Evolutionary conservation across 2,797 vertebrate species (phyloP).

Genomic region (Sitta carolinensis): DNA sequence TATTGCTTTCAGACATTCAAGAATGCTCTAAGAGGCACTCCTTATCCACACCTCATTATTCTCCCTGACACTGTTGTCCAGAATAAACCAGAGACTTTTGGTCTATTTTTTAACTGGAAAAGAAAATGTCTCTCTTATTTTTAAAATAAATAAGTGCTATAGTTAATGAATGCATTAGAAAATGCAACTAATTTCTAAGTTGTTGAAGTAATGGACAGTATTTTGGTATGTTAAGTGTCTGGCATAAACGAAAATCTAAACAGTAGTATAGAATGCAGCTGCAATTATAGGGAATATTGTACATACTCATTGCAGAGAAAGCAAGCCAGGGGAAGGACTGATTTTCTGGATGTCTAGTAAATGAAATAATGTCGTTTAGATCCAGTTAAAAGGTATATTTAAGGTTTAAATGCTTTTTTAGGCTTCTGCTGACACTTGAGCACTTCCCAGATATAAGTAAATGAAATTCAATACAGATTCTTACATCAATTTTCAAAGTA

Average conservation of each 20-base stretch:
- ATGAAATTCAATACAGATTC: not conserved
- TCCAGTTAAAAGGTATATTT: not conserved
- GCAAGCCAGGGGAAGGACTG: not conserved
- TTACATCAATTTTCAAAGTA: not conserved
- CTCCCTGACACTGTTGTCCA: not conserved
- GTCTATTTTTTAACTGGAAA: not conserved
- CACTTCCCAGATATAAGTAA: not conserved
- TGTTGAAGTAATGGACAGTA: not conserved
- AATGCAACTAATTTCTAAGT: not conserved
- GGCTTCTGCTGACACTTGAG: not conserved
- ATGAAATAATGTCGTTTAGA: not conserved
- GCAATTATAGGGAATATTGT: not conserved
- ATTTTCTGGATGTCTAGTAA: not conserved
- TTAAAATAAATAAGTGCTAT: not conserved
- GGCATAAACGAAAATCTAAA: not conserved
- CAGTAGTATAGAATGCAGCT: not conserved
- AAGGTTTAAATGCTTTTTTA: slow-evolving; percentile 1
- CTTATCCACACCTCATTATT: not conserved
- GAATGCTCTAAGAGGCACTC: not conserved
- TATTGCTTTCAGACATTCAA: not conserved
- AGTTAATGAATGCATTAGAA: not conserved
- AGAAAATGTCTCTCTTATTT: not conserved
- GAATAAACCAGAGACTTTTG: not conserved
- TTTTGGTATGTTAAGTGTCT: not conserved
- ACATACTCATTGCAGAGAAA: not conserved